Conservation (phyloP, 2,888 invertebrate species). For the Ormyrus pomaceus region DNA sequence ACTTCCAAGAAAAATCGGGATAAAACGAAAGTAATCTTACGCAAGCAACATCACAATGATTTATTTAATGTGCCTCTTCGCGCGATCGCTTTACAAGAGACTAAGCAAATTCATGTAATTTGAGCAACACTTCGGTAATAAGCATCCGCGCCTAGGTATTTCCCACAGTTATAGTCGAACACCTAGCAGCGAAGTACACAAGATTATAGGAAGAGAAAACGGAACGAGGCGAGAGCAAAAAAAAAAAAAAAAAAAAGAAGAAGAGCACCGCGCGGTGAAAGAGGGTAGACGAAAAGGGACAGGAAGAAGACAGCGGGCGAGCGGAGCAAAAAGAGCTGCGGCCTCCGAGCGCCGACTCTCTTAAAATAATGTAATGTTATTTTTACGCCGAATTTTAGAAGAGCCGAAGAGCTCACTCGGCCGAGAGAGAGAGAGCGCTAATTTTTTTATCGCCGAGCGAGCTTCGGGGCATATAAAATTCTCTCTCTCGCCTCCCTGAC, state of each 20-base stretch:
- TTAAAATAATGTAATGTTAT: conserved; percentile 57
- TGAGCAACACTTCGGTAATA: too few species aligned
- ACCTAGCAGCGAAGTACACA: too few species aligned
- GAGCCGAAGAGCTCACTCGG: conserved; percentile 1
- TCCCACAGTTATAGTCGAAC: too few species aligned
- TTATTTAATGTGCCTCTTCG: not conserved
- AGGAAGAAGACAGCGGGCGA: conserved; percentile 14
- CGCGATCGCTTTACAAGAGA: not conserved
- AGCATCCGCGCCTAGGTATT: too few species aligned
- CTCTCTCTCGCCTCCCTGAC: conserved; percentile 11
- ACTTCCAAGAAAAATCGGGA: conserved; percentile 14
- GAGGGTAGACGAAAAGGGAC: conserved; percentile 24
- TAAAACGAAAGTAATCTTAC: not conserved
- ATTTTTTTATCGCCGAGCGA: conserved; percentile 32
- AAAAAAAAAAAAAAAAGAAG: conserved; percentile 8
- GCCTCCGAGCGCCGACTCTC: conserved; percentile 35
- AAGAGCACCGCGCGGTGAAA: too few species aligned
- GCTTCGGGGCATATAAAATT: conserved; percentile 33
- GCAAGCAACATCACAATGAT: not conserved
- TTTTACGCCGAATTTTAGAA: conserved; percentile 54
- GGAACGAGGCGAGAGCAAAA: not conserved
- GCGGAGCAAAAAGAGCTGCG: not conserved
- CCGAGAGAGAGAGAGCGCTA: conserved; percentile 8
- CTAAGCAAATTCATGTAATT: too few species aligned
- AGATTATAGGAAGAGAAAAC: not conserved